Evolutionary conservation across 92 coral and sea anemone species (phyloP), one percentile per base, ranked within the genome.

Genomic region (Montipora capitata): DNA sequence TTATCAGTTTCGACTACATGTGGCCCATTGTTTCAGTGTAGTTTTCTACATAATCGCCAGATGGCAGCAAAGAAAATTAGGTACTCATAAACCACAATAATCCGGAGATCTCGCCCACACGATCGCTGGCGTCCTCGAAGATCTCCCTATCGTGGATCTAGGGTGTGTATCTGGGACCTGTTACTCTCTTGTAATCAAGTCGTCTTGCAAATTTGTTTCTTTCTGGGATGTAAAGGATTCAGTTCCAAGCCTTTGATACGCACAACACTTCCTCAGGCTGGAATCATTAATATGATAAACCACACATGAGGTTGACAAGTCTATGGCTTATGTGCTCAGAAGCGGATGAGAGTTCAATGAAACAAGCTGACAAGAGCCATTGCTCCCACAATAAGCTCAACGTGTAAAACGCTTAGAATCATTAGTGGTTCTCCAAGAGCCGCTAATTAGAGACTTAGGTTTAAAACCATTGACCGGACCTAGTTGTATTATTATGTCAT

Each of bases 1-100:
- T 95, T 95, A 95, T 95, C 98, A 27, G 35, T 95, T 85, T 72
- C 43, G 90, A 58, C 83, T 94, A 93, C 98, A 95, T 95, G 98
- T 95, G 98, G 96, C 94, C 98, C 98, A 95, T 95, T 95, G 98
- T 95, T 95, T 90, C 82, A 54, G 72, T 66, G 71, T 81, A 92
- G 94, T 94, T 91, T 95, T 94, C 96, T 73, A 91, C 88, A 95
- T 95, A 95, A 95, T 95, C 98, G 98, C 98, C 98, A 95, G 98
- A 95, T 95, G 98, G 91, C 94, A 94, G 90, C 89, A 78, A 94
- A 89, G 82, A 95, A 91, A 94, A 91, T 95, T 82, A 85, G 88
- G 92, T 85, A 85, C 80, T 71, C 85, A 85, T 84, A 82, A 95
- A 90, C 94, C 91, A 91, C 98, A 92, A 92, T 93, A 92, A 66